Base-by-base conservation (phyloP, 1,140 invertebrate species). In the Wiebesia pumilae region DNA sequence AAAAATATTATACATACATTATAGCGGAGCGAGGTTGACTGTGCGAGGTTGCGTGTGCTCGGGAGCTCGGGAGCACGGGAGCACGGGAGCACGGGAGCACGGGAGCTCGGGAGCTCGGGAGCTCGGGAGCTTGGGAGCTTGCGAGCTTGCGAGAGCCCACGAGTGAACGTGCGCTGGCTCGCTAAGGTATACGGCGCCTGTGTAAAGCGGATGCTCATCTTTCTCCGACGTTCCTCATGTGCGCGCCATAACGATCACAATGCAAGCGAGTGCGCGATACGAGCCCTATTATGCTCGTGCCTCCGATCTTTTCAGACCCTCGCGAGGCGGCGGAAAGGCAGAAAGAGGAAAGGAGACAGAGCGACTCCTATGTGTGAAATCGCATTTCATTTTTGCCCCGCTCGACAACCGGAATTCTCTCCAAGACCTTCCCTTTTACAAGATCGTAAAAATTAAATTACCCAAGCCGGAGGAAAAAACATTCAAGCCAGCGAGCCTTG, bases 1-100 rank as follows among this genome's bases (percentile, higher is more conserved):
- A 93, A 93, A 93, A 93, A 93, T 92, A 92, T 91, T 91, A 92
- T 91, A 91, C 91, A 92, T 91, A 92, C 90, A 92, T 91, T 92
- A 92, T 89, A 27, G 58, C 58, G 84, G 88, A 85, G 84, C 87
- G 85, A 87, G 88, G 69, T 10, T 40, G 69, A 7, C 21, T 7
- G 35, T 7, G 35, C 14, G 33, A 33, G 67, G 51, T 58, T 33
- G n/a, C 47, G 67, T 21, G 62, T 54, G 51, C 4, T 38, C 83
- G 79, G 16, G 54, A 51, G 78, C 71, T 47, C 71, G 16, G 33
- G 62, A 79, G 73, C n/a, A 24, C 43, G 62, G 33, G 73, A 47
- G 83, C 38, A 73, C 54, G 79, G 16, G 54, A 51, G 78, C 71
- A 35, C 71, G 16, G n/a, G n/a, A n/a, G n/a, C n/a, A n/a, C n/a